A percentile compares a stretch with the other conserved stretches of the same genome.
Conservation (phyloP, 2,888 invertebrate genomes). For the Gymnocheta viridis region DNA sequence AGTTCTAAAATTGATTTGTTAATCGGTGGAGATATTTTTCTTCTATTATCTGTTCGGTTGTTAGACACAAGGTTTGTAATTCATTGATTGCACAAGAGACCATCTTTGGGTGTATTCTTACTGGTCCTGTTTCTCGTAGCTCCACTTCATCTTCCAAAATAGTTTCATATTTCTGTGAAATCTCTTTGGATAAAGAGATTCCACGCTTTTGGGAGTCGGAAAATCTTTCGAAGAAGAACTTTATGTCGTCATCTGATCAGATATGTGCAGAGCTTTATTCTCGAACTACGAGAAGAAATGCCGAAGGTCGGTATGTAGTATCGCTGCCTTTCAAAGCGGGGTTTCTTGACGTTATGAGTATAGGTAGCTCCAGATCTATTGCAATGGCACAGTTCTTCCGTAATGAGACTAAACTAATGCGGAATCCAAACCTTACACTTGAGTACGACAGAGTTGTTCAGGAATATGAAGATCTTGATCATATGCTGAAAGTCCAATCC, state of each 20-base stretch:
- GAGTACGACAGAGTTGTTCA: no score
- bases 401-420: not conserved
- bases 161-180: not conserved
- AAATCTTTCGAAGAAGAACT: not conserved
- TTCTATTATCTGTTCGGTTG: not conserved
- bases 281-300: not conserved
- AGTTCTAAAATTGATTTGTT: not conserved
- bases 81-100: constrained; percentile 43
- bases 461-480: no score
- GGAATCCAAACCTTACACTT: no score
- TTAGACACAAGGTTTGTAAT: constrained; percentile 10
- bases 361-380: not conserved
- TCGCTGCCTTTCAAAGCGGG: not conserved
- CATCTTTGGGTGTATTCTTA: constrained; percentile 33
- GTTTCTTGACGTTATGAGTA: not conserved
- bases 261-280: not conserved
- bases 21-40: not conserved
- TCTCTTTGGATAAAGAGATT: not conserved
- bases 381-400: constrained; percentile 3
- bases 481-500: not conserved
- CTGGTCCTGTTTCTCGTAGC: not conserved
- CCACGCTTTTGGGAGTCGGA: constrained; percentile 2
- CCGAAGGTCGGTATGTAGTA: constrained; percentile 14
- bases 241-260: not conserved
- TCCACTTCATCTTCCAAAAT: not conserved